These are phyloP conservation scores for Ranitomeya variabilis DNA, from an alignment of 2,113 vertebrate species.

Conservation along the genomic window DNA sequence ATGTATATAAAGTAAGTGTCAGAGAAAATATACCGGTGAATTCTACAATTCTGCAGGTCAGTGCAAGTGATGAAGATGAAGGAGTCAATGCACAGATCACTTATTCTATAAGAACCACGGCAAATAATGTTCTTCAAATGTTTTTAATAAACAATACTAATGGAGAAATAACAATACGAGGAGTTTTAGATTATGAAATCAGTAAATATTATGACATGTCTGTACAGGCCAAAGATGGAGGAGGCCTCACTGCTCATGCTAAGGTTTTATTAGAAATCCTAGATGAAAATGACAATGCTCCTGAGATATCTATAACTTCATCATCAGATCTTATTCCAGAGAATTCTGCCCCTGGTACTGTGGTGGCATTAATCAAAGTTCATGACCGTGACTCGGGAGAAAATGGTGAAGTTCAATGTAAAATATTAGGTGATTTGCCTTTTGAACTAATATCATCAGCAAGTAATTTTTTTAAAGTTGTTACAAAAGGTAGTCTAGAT, in stretches of 20 bases:
- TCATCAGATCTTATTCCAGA: not conserved
- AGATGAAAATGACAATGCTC: not conserved
- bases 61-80: slow-evolving; percentile 1
- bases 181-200: not conserved
- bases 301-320: not conserved
- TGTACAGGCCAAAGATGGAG: not conserved
- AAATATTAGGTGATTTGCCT: not conserved
- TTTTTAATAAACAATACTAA: not conserved
- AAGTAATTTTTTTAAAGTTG: not conserved
- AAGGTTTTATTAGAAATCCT: not conserved
- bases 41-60: not conserved
- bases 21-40: not conserved
- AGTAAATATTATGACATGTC: not conserved
- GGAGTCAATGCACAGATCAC: not conserved
- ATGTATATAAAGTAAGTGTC: slow-evolving; percentile 5
- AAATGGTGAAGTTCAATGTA: not conserved
- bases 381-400: not conserved
- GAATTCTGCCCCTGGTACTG: not conserved
- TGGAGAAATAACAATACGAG: not conserved
- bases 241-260: not conserved
- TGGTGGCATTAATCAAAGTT: not conserved
- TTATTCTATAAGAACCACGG: not conserved
- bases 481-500: not conserved
- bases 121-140: not conserved
- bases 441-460: not conserved